Base-by-base conservation (phyloP, 2,797 vertebrate species). In the Centroberyx gerrardi region DNA sequence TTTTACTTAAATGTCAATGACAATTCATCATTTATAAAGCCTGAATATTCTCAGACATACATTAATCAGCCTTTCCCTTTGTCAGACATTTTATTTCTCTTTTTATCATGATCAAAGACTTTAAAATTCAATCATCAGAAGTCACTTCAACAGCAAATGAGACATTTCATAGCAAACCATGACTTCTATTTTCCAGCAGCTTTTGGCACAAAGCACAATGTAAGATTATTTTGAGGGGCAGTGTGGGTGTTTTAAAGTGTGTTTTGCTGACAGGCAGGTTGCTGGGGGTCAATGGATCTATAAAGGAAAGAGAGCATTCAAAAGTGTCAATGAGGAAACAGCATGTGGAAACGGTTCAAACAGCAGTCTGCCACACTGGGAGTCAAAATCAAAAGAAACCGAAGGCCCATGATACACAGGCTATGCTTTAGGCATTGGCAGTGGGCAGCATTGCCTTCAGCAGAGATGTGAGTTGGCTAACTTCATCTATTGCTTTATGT, bases 261-360 rank as follows among this genome's bases (percentile, higher is more conserved):
- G 71, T 85, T 82, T 62, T 85, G 64, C 81, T 90, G 86, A 68
- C 80, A 86, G 78, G 75, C 69, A 52, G 78, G 88, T 82, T 80
- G 73, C 42, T 85, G 33, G 15, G 18, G 89, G 77, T 87, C 87
- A 87, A 85, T 87, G 63, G 76, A 84, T 89, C 79, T 88, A 78
- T 84, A 86, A 89, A 88, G 72, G 78, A 85, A 85, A 65, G 62
- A 72, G 40, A 78, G 82, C 71, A 68, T 86, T 88, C 72, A 74
- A 86, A 90, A 91, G 88, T 87, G 90, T 89, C 90, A 90, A 76
- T 88, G 68, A 83, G 74, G 67, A 81, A 87, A 60, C 68, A 67
- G 22, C 22, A 76, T 88, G 68, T 82, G 74, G 67, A 81, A 87
- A 60, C 67, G 65, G 84, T 76, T 87, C 76, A 83, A 74, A 62